phyloP scores from a whole-genome alignment of 2,113 vertebrate genomes.

The Andinoacara biseriatus region DNA sequence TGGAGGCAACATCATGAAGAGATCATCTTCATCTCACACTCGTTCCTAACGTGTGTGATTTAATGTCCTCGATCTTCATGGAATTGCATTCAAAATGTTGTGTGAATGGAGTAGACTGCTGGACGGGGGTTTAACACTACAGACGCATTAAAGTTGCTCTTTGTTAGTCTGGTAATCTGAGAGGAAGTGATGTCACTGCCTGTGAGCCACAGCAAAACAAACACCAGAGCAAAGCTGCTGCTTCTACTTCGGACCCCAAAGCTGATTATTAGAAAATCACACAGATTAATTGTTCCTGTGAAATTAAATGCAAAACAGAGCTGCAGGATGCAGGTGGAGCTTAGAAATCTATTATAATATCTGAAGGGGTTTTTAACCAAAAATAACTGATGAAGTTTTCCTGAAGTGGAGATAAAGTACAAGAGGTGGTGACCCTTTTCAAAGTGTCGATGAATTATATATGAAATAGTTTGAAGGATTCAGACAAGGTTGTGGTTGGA shows the following conservation, averaged over 20 bases:
- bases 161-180: neutral
- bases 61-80: neutral
- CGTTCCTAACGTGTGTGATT: neutral
- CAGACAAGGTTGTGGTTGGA: neutral
- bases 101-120: neutral
- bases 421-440: neutral
- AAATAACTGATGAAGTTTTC: neutral
- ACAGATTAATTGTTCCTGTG: neutral
- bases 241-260: neutral
- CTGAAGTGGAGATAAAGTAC: neutral
- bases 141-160: neutral
- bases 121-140: neutral
- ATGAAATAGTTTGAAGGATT: neutral
- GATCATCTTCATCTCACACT: neutral
- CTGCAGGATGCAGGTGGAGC: rapidly evolving
- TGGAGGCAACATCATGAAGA: neutral
- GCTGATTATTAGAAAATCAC: neutral
- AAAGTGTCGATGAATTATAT: neutral
- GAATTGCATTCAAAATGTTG: neutral
- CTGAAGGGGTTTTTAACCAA: neutral
- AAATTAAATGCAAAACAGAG: neutral
- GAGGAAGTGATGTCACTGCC: neutral
- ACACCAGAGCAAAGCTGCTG: neutral
- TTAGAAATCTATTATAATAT: neutral
- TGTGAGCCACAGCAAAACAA: neutral